Evolutionary conservation across 2,797 vertebrate genomes (phyloP), one percentile per base, ranked within the genome.

Genomic region (Falco concolor): DNA sequence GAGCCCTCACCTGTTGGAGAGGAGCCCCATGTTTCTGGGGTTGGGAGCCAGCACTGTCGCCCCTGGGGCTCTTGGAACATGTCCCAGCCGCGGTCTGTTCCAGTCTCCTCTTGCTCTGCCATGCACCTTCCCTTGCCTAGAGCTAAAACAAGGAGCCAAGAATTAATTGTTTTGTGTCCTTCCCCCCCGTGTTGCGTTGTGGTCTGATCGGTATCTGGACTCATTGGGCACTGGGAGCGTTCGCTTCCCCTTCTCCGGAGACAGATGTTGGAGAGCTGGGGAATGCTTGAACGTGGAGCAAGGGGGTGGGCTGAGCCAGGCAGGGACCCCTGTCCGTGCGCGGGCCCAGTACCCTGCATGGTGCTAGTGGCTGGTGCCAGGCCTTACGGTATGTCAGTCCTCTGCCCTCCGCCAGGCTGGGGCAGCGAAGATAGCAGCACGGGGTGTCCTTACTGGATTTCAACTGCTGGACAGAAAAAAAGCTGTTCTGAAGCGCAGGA

Each of bases 1-100:
- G 78, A 92, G 73, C 79, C 79, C 84, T 98, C 96, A 97, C 97
- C 97, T 98, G 97, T 56, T 97, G 96, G 95, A 97, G 96, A 87
- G 65, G 65, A 82, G 92, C 95, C 91, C 64, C 50, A 20, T 57
- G 57, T 93, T 97, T 90, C 95, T 93, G 93, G 86, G 87, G 65
- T 97, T 94, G 47, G 65, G 93, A 97, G 96, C 95, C 97, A 97
- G 96, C 63, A 0, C 92, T 78, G 82, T 79, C 27, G 23, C 92
- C 96, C 75, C 80, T 59, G 95, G 95, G 96, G 96, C 96, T 97
- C 89, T 95, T 97, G 97, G 96, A 97, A 88, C 80, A 30, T 25
- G 44, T 92, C 97, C 96, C 87, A 88, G 93, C 88, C 94, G 95
- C 77, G 6, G 56, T 76, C 63, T 32, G 30, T 94, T 97, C 87